These are phyloP conservation scores for Syrphus vitripennis DNA, from an alignment of 2,888 invertebrate genomes.

Conservation along the genomic window DNA sequence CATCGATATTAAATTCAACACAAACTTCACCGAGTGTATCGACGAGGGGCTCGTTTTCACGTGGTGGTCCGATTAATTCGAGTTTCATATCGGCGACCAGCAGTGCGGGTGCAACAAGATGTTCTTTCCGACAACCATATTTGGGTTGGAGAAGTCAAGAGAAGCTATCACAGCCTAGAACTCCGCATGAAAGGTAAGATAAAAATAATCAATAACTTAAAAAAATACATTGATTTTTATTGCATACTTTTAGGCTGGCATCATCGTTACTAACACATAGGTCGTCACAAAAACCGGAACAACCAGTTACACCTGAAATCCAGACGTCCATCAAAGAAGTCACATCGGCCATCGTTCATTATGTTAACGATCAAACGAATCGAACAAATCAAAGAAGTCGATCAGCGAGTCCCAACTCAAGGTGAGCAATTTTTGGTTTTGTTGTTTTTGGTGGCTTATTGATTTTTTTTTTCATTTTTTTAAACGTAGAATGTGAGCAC, in stretches of 20 bases:
- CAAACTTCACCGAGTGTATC: constrained; percentile 89
- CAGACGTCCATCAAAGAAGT: constrained; percentile 95
- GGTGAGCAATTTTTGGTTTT: constrained; percentile 76
- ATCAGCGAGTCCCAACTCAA: constrained; percentile 81
- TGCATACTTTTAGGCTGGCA: constrained; percentile 83
- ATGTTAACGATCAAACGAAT: constrained; percentile 89
- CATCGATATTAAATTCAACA: constrained; percentile 88
- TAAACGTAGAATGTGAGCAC: constrained; percentile 59
- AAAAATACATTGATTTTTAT: neutral
- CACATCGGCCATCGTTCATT: constrained; percentile 95
- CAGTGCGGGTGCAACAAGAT: constrained; percentile 84
- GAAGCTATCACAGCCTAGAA: constrained; percentile 89
- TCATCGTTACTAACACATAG: constrained; percentile 85
- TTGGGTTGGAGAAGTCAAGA: constrained; percentile 95
- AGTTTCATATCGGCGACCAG: constrained; percentile 84
- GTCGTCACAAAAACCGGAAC: constrained; percentile 76
- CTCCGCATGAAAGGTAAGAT: constrained; percentile 89
- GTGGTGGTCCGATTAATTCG: constrained; percentile 81
- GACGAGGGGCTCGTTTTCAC: constrained; percentile 87
- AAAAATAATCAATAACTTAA: neutral
- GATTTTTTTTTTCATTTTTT: neutral
- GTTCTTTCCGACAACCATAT: constrained; percentile 92
- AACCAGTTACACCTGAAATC: constrained; percentile 84
- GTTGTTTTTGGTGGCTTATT: constrained; percentile 7
- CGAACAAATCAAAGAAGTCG: constrained; percentile 81